Conservation (phyloP, 1,140 invertebrate species). For the Habropoda laboriosa region DNA sequence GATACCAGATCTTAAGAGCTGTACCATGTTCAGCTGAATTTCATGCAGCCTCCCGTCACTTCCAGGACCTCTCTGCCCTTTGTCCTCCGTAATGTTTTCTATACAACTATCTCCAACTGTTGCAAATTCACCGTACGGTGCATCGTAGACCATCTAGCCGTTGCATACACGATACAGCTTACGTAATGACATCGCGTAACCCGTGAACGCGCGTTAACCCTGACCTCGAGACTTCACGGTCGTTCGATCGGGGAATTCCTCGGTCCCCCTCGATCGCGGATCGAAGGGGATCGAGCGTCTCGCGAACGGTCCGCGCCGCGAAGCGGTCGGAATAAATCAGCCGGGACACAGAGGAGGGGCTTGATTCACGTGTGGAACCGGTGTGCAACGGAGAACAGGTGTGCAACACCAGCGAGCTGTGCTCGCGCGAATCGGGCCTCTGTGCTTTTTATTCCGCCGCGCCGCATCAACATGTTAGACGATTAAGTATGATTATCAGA, state of each 20-base stretch:
- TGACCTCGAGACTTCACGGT: conserved; percentile 2
- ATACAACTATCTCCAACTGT: background rate
- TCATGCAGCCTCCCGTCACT: too few relatives aligned
- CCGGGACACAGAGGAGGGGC: background rate
- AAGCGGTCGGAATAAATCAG: background rate
- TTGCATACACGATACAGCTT: too few relatives aligned
- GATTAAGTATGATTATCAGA: conserved; percentile 1
- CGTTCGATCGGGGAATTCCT: conserved; percentile 36
- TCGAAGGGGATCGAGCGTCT: background rate
- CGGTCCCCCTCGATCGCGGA: conserved; percentile 5
- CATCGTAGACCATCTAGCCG: too few relatives aligned
- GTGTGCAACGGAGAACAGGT: background rate
- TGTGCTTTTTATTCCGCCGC: background rate
- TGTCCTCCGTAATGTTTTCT: background rate
- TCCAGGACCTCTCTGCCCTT: background rate
- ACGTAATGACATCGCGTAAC: conserved; percentile 45
- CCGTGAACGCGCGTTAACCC: conserved; percentile 50
- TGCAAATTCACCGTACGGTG: conserved; percentile 6
- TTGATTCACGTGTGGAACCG: background rate
- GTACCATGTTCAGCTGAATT: too few relatives aligned
- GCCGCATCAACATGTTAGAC: background rate
- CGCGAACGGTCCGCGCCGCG: background rate
- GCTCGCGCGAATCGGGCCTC: background rate
- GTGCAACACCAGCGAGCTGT: background rate
- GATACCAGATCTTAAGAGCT: too few relatives aligned